Evolutionary conservation across 2,888 invertebrate species (phyloP), one percentile per base, ranked within the genome.

Genomic region (Clivina fossor): DNA sequence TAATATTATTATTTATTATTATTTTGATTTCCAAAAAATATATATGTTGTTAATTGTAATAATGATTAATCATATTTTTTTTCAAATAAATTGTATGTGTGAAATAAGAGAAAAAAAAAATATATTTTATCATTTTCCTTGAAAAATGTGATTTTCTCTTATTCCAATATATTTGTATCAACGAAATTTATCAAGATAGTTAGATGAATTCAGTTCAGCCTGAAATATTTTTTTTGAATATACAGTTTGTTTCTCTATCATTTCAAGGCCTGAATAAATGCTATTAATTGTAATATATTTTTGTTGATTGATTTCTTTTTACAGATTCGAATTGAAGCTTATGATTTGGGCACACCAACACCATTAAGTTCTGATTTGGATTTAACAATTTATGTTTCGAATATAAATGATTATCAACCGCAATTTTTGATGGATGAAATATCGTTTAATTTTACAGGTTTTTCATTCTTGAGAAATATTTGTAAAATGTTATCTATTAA

Each of bases 321-420:
- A 28, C 72, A 93, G 92, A 84, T 94, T 56, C 79, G 93, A 63
- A 85, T 94, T 37, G 93, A 93, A 77, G 93, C 93, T 0, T 91
- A 87, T 68, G 94, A 94, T 74, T 80, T 93, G 50, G 94, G 94
- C 0, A 77, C 85, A 1, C 93, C 94, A 0, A 92, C 93, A 0
- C 85, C 93, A 0, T 74, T 94, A 2, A 91, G 91, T 64, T 86
- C 91, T 0, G 93, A 93, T 72, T 75, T 94, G 33, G 93, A 94
- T 73, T 73, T 94, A 1, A 90, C 88, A 2, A 84, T 94, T 61
- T 92, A 93, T 69, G 87, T 94, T 0, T 85, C 88, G 57, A 92
- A 93, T 70, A 86, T 93, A 0, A 92, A 93, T 72, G 92, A 90
- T 69, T 92, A 90, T 71, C 86, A 90, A 56, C 93, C 94, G 0